These are phyloP conservation scores for Lordiphosa stackelbergi DNA, from an alignment of 1,140 invertebrate genomes.

Conservation along the genomic window DNA sequence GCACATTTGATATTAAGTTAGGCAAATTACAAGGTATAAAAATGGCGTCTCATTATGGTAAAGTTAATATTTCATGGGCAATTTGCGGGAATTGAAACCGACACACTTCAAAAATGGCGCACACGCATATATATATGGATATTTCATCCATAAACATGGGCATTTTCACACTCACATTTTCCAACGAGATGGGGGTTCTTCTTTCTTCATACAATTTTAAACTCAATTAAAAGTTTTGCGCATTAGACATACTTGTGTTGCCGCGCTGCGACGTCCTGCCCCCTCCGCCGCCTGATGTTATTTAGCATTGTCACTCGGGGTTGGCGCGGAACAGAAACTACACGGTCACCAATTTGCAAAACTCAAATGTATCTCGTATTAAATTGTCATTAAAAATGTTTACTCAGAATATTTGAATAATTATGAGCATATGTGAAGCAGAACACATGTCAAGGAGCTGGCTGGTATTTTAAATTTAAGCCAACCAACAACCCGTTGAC, in stretches of 20 bases:
- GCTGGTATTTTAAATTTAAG: slow-evolving; percentile 45
- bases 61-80: slow-evolving; percentile 74
- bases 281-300: neutral
- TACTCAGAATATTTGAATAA: slow-evolving; percentile 55
- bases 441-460: slow-evolving; percentile 12
- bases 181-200: slow-evolving; percentile 1
- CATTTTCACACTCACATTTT: slow-evolving; percentile 30
- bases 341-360: slow-evolving; percentile 11
- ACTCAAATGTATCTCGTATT: slow-evolving; percentile 59
- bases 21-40: slow-evolving; percentile 63
- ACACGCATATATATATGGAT: slow-evolving; percentile 10
- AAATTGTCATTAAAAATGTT: slow-evolving; percentile 65
- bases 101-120: slow-evolving; percentile 69
- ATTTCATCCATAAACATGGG: slow-evolving; percentile 15
- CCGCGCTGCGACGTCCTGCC: slow-evolving; percentile 6
- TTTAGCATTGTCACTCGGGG: neutral
- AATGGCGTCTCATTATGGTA: slow-evolving; percentile 70
- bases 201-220: slow-evolving; percentile 68
- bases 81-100: slow-evolving; percentile 71
- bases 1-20: slow-evolving; percentile 41
- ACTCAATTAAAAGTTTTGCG: slow-evolving; percentile 72
- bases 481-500: slow-evolving; percentile 61
- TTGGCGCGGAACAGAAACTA: slow-evolving; percentile 1
- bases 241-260: slow-evolving; percentile 66
- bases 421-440: slow-evolving; percentile 5